Evolutionary conservation across 2,113 vertebrate genomes (phyloP).

Genomic region (Ascaphus truei): DNA sequence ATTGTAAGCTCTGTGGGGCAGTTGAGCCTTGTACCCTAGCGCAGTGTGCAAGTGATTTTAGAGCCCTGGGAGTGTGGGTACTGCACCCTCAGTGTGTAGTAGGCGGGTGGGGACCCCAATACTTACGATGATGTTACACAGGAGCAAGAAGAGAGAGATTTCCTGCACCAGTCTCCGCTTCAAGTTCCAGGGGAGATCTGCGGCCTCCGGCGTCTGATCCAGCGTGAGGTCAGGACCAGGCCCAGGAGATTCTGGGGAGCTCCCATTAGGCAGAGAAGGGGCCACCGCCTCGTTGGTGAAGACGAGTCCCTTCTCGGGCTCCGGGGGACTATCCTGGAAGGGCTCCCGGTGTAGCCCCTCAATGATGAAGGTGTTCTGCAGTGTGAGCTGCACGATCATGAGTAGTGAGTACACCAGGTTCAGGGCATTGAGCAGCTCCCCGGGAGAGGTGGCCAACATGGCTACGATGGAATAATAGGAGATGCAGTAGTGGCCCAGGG

Average conservation of each 20-base stretch:
- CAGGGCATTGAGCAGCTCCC: constrained; percentile 46
- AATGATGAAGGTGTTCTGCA: constrained; percentile 73
- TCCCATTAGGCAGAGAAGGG: constrained; percentile 37
- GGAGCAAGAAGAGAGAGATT: constrained; percentile 59
- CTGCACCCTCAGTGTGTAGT: too few species aligned
- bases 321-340: constrained; percentile 45
- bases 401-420: constrained; percentile 57
- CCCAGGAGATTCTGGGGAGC: not conserved
- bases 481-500: constrained; percentile 67
- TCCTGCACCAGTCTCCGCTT: constrained; percentile 52
- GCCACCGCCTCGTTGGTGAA: constrained; percentile 67
- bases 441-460: constrained; percentile 46
- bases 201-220: constrained; percentile 7
- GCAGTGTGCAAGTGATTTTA: too few species aligned
- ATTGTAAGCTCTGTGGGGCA: too few species aligned
- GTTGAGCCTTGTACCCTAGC: too few species aligned
- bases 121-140: constrained; percentile 71
- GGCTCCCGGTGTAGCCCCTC: constrained; percentile 70
- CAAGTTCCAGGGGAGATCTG: constrained; percentile 37
- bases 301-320: constrained; percentile 58
- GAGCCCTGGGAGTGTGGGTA: too few species aligned
- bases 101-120: not conserved
- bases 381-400: constrained; percentile 60
- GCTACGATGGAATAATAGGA: constrained; percentile 69
- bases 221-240: not conserved